phyloP scores from a whole-genome alignment of 2,797 vertebrate genomes.

The Sylvia borin region DNA sequence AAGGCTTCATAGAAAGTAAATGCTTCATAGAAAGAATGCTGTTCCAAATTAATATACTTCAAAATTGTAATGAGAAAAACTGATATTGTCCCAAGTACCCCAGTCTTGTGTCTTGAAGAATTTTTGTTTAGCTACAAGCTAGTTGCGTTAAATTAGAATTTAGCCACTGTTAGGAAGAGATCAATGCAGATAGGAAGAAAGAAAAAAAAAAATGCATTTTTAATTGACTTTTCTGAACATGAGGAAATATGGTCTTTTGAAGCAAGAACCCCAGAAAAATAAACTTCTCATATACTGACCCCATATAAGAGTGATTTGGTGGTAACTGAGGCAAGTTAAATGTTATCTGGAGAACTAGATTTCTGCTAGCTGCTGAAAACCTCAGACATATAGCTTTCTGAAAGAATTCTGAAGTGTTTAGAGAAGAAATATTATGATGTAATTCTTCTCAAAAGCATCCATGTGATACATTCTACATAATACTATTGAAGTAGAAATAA shows the following conservation, averaged over 20 bases:
- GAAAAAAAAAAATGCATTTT: accelerated
- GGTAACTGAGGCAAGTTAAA: not conserved
- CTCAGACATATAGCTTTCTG: not conserved
- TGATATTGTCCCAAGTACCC: not conserved
- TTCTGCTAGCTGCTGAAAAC: not conserved
- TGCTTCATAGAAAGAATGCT: not conserved
- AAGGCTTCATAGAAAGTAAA: not conserved
- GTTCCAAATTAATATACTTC: not conserved
- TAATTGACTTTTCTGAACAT: not conserved
- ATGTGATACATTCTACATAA: not conserved
- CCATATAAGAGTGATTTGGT: not conserved
- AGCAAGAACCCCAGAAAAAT: not conserved
- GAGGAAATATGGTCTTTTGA: not conserved
- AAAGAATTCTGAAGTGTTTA: not conserved
- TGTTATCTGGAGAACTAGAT: not conserved
- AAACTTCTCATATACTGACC: not conserved
- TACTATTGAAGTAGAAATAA: not conserved
- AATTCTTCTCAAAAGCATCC: not conserved
- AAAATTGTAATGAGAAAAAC: not conserved
- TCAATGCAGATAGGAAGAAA: not conserved
- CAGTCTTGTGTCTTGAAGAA: not conserved
- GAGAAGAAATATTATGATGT: not conserved
- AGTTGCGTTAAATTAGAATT: not conserved
- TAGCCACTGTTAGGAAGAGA: not conserved
- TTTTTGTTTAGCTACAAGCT: not conserved